Evolutionary conservation across 2,113 vertebrate species (phyloP).

Genomic region (Phalacrocorax carbo): DNA sequence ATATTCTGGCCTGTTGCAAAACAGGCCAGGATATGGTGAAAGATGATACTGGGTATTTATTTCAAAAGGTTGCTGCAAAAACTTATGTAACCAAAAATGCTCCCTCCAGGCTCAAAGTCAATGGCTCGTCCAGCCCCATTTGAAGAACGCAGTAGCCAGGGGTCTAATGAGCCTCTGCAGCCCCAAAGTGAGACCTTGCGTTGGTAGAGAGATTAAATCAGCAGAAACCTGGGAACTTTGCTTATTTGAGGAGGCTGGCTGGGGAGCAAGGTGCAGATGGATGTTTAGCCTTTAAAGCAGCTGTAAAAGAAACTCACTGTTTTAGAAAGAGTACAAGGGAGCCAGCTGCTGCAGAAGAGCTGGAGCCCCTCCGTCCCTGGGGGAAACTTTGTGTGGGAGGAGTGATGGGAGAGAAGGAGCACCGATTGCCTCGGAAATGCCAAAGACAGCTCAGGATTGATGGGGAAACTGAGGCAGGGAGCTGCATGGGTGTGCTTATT

Average conservation of each 20-base stretch:
- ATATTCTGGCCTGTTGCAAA: not conserved
- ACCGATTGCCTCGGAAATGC: not conserved
- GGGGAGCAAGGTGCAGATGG: not conserved
- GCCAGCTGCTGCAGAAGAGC: not conserved
- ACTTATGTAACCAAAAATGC: not conserved
- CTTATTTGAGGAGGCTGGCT: not conserved
- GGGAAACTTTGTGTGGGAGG: not conserved
- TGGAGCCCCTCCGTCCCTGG: not conserved
- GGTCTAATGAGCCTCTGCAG: not conserved
- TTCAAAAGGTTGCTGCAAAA: not conserved
- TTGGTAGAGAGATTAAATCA: not conserved
- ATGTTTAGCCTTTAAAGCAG: not conserved
- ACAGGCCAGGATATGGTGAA: not conserved
- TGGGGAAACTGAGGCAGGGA: slow-evolving; percentile 13
- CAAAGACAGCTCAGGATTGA: not conserved
- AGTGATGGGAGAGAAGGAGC: not conserved
- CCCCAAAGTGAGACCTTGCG: not conserved
- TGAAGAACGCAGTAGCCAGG: not conserved
- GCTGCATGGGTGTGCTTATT: not conserved
- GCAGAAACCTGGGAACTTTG: not conserved
- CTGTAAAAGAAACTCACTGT: not conserved
- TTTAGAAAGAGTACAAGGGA: not conserved
- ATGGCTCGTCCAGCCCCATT: not conserved
- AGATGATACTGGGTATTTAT: not conserved
- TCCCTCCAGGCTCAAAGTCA: not conserved